phyloP scores from a whole-genome alignment of 2,797 vertebrate species.

The Chiroxiphia lanceolata region DNA sequence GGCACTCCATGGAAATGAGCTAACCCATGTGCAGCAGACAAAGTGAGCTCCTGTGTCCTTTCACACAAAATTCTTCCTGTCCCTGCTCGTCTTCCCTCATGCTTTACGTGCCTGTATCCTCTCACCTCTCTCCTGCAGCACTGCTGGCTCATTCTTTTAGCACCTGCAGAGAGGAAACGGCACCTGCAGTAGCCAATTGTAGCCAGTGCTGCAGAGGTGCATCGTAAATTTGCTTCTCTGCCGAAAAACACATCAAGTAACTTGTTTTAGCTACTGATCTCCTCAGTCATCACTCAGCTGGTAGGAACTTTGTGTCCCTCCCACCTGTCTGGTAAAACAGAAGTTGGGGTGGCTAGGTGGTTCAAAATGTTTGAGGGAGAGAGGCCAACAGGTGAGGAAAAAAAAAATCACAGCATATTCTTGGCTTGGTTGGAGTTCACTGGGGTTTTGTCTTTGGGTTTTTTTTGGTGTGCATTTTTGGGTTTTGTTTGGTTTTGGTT shows the following conservation, averaged over 20 bases:
- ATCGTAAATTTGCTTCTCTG: background rate
- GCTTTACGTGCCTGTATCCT: fast-evolving
- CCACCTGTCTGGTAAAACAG: background rate
- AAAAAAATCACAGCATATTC: background rate
- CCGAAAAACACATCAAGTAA: background rate
- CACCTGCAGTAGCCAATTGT: background rate
- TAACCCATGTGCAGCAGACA: fast-evolving
- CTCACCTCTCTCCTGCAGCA: background rate
- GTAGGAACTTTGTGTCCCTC: background rate
- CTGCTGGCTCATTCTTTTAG: background rate
- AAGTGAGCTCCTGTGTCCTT: background rate
- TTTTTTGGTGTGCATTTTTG: background rate
- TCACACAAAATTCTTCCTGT: background rate
- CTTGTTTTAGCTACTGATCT: background rate
- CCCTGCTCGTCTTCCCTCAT: background rate
- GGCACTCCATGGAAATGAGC: background rate
- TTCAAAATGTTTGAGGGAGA: background rate
- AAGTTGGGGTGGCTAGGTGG: background rate
- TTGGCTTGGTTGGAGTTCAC: background rate
- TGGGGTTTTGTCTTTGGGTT: background rate
- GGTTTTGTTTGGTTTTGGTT: background rate
- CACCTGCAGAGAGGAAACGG: background rate
- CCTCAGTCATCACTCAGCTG: background rate
- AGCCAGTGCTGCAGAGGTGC: background rate
- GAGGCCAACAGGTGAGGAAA: background rate